Evolutionary conservation across 2,113 vertebrate genomes (phyloP).

Genomic region (Acanthochromis polyacanthus): DNA sequence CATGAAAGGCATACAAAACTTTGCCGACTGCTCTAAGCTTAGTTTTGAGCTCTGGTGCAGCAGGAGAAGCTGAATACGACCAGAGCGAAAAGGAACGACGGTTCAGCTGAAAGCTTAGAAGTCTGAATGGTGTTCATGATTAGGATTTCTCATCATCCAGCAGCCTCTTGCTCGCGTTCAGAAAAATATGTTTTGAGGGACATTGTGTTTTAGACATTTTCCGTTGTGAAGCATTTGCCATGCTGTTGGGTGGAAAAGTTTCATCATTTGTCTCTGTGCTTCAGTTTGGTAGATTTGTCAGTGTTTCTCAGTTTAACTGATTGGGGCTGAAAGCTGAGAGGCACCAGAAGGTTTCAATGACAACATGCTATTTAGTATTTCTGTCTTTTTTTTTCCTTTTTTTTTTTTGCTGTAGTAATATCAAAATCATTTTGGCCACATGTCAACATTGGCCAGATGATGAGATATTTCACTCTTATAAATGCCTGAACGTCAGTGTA

Average conservation of each 20-base stretch:
- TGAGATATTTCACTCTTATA: conserved; percentile 5
- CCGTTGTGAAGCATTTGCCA: background rate
- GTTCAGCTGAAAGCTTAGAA: background rate
- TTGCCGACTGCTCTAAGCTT: background rate
- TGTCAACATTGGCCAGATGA: background rate
- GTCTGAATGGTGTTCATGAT: background rate
- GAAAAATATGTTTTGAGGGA: conserved; percentile 32
- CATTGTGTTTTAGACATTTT: conserved; percentile 20
- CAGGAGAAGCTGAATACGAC: background rate
- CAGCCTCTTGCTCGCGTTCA: background rate
- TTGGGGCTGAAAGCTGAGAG: background rate
- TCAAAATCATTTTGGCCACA: background rate
- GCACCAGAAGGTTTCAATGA: background rate
- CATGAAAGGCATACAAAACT: conserved; percentile 2
- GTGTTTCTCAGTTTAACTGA: background rate
- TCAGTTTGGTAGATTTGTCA: background rate
- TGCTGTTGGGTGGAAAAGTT: background rate
- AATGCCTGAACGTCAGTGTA: conserved; percentile 46
- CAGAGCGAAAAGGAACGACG: background rate
- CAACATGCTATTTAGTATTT: conserved; percentile 34
- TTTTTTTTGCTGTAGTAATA: background rate
- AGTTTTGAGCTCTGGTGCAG: conserved; percentile 19
- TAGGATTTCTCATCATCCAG: conserved; percentile 15
- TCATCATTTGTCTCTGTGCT: conserved; percentile 11
- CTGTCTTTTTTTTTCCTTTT: too few relatives aligned